A percentile compares a stretch with the other conserved stretches of the same genome.
phyloP scores from a whole-genome alignment of 2,797 vertebrate genomes.

The Falco concolor region DNA sequence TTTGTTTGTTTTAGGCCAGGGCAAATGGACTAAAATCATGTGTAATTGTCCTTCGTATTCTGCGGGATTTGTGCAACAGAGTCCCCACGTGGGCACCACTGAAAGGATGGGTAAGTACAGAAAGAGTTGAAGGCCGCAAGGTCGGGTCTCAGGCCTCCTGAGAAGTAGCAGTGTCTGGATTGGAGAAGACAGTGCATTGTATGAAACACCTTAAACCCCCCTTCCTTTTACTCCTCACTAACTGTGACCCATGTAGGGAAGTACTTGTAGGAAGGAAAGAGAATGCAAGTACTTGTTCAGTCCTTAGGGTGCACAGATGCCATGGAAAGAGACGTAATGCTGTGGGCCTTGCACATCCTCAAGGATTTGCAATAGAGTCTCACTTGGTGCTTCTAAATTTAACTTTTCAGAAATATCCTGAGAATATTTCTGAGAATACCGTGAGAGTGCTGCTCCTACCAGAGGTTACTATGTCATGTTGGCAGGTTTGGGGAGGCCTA shows the following conservation, averaged over 20 bases:
- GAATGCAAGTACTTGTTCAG: accelerated
- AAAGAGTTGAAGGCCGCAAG: background rate
- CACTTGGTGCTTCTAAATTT: background rate
- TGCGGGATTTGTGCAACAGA: slow-evolving; percentile 98
- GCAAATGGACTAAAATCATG: slow-evolving; percentile 98
- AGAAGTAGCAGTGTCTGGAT: background rate
- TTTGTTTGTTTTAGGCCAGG: slow-evolving; percentile 90
- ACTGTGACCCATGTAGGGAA: background rate
- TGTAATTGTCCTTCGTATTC: slow-evolving; percentile 96
- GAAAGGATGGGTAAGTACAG: slow-evolving; percentile 95
- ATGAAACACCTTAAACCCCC: background rate
- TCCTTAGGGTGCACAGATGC: background rate
- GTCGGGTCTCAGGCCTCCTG: background rate
- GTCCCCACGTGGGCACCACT: slow-evolving; percentile 90
- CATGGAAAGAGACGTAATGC: background rate
- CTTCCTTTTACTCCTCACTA: background rate
- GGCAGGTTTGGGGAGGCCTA: background rate
- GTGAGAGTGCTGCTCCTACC: background rate
- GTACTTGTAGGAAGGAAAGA: background rate
- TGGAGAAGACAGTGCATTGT: background rate
- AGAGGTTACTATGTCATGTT: background rate
- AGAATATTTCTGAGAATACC: background rate
- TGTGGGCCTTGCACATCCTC: background rate
- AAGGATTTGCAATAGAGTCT: background rate
- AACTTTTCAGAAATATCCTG: background rate